Evolutionary conservation across 2,113 vertebrate genomes (phyloP), one percentile per base, ranked within the genome.

Genomic region (Cnemophilus loriae): DNA sequence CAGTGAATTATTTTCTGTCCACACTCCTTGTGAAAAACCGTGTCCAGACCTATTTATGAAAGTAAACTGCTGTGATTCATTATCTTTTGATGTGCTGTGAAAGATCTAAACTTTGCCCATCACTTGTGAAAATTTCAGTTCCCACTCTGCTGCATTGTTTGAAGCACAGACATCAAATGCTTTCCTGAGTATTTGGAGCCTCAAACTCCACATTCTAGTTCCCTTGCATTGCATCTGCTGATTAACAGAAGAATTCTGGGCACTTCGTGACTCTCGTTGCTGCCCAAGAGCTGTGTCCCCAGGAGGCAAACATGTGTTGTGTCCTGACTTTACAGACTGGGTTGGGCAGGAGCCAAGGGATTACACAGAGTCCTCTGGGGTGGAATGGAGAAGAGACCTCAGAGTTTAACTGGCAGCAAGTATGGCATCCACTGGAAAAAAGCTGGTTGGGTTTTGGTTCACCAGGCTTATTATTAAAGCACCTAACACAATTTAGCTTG

Each of bases 221-320:
- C 47, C 28, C 50, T 80, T 80, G 59, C 41, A 13, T 33, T 56
- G 23, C 26, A 28, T 89, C 57, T 57, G 26, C 67, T 85, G 64
- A 76, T 83, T 82, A 87, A 23, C n/a, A 67, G 60, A 96, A 46
- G 69, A 91, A 91, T 91, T 69, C 89, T 89, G 81, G 63, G 84
- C 49, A 46, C 65, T 93, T 69, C 3, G 1, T 82, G 91, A 65
- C 78, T 70, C 37, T 71, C 65, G 16, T 8, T 73, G 44, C 37
- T 90, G 71, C 82, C 79, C 67, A 44, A 81, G 87, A 71, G 59
- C 24, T 55, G 39, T 55, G 42, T 87, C 46, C 70, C 70, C 39
- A 13, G 63, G 68, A 83, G 78, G 49, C 35, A 91, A 65, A 76
- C 33, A 56, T 8, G 50, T 81, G 65, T 39, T 69, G 24, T 44